Conservation (phyloP, 2,797 vertebrate genomes). For the Pyrocephalus nanus region DNA sequence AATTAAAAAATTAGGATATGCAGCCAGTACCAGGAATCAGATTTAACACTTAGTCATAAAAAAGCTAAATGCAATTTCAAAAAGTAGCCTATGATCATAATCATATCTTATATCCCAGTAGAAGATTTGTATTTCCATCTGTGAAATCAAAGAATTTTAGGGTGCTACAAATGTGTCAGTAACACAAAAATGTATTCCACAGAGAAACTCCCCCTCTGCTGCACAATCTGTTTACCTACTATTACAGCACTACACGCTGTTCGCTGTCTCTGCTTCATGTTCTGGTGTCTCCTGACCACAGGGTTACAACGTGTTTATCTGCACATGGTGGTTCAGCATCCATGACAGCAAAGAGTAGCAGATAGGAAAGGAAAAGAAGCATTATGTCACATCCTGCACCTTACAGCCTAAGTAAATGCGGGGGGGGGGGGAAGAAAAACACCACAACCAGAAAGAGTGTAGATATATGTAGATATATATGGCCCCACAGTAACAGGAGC, state of each 20-base stretch:
- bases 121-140: not conserved
- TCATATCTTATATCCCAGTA: not conserved
- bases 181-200: not conserved
- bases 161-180: not conserved
- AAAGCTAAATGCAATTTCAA: not conserved
- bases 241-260: not conserved
- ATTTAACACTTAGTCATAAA: not conserved
- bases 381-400: not conserved
- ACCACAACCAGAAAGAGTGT: accelerated
- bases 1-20: not conserved
- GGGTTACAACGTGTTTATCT: not conserved
- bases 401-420: not conserved
- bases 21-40: not conserved
- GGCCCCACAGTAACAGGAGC: not conserved
- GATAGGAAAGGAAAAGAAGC: not conserved
- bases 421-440: not conserved
- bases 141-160: not conserved
- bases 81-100: not conserved
- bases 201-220: not conserved
- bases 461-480: no score
- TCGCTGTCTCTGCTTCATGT: not conserved
- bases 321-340: not conserved
- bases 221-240: not conserved
- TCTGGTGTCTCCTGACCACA: not conserved
- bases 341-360: not conserved